phyloP scores from a whole-genome alignment of 2,113 vertebrate species.

The Myotis lucifugus region DNA sequence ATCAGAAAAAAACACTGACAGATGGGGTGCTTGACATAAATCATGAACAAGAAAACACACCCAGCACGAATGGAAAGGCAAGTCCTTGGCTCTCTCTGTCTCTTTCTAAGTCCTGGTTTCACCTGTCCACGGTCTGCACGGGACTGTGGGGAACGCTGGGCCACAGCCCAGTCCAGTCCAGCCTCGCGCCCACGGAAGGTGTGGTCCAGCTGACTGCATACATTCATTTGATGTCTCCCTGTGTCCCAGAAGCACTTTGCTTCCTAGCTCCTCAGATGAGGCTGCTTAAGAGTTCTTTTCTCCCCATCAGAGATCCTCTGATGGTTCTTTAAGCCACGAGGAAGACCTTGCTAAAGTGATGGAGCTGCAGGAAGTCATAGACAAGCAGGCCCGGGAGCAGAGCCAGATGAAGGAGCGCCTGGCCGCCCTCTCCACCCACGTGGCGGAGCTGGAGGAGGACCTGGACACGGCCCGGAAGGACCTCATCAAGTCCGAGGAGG shows the following conservation, averaged over 20 bases:
- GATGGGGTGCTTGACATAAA: conserved; percentile 91
- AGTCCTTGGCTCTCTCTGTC: conserved; percentile 10
- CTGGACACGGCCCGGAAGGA: conserved; percentile 97
- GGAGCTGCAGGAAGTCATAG: conserved; percentile 95
- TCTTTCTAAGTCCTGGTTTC: not conserved
- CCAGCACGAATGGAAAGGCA: conserved; percentile 95
- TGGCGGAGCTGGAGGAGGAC: conserved; percentile 95
- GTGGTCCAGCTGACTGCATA: no score
- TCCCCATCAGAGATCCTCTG: conserved; percentile 89
- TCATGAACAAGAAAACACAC: conserved; percentile 89
- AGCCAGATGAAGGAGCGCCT: conserved; percentile 97
- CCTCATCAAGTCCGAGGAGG: conserved; percentile 96
- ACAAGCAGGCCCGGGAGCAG: conserved; percentile 92
- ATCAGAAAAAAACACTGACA: conserved; percentile 90
- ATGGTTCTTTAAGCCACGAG: conserved; percentile 91
- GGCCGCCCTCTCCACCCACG: conserved; percentile 88
- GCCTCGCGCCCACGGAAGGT: not conserved
- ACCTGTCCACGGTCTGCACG: accelerated
- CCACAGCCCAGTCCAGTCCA: not conserved
- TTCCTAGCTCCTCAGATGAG: no score
- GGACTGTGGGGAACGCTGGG: not conserved
- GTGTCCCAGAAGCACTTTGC: not conserved
- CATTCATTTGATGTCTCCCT: no score
- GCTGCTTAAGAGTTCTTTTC: not conserved
- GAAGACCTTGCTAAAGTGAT: conserved; percentile 91